Evolutionary conservation across 2,113 vertebrate species (phyloP).

Genomic region (Hepsetus odoe): DNA sequence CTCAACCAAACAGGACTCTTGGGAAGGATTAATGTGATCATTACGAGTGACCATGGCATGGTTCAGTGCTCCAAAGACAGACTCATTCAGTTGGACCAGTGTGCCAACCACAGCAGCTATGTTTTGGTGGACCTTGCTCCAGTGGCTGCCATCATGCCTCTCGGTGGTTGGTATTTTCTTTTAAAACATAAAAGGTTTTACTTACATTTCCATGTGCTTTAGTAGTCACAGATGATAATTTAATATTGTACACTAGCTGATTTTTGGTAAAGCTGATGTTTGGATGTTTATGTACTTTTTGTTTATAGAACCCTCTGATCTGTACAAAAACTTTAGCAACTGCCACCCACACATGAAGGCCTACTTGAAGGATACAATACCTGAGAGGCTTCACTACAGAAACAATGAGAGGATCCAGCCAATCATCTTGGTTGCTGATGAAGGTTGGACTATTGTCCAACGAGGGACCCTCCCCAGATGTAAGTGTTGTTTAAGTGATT

Average conservation of each 20-base stretch:
- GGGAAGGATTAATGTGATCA: slow-evolving; percentile 85
- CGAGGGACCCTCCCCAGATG: slow-evolving; percentile 71
- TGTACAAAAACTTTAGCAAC: slow-evolving; percentile 76
- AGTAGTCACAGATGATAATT: neutral
- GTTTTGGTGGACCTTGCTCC: slow-evolving; percentile 81
- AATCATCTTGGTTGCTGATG: slow-evolving; percentile 90
- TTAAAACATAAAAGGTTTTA: slow-evolving; percentile 7
- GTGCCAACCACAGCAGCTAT: slow-evolving; percentile 78
- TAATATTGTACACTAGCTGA: neutral
- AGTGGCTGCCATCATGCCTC: slow-evolving; percentile 85
- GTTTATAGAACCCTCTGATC: slow-evolving; percentile 68
- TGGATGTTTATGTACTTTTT: slow-evolving; percentile 50
- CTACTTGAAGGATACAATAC: slow-evolving; percentile 86
- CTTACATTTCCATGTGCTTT: neutral
- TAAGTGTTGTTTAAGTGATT: too few relatives aligned
- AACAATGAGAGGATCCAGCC: slow-evolving; percentile 84
- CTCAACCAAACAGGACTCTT: slow-evolving; percentile 81
- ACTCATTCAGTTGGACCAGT: slow-evolving; percentile 82
- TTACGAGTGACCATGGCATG: slow-evolving; percentile 99
- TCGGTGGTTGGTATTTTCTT: slow-evolving; percentile 72
- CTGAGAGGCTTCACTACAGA: slow-evolving; percentile 86
- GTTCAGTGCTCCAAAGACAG: slow-evolving; percentile 83
- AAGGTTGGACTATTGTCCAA: slow-evolving; percentile 92
- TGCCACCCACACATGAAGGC: slow-evolving; percentile 83
- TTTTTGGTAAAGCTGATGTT: neutral